Base-by-base conservation (phyloP, 2,888 invertebrate genomes). In the Apamea monoglypha region DNA sequence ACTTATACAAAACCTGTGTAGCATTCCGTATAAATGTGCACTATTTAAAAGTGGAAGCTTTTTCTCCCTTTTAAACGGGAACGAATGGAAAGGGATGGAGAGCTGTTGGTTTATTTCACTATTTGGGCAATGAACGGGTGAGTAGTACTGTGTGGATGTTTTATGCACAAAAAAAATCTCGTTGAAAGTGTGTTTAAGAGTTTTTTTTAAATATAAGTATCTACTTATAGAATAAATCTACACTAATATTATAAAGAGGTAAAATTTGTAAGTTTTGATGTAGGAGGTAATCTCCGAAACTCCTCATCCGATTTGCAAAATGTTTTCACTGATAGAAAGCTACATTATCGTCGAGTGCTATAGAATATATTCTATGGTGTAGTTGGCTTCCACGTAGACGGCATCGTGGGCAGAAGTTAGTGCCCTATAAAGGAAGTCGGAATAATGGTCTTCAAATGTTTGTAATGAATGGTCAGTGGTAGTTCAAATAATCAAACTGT, bases 21-120 rank as follows among this genome's bases (percentile, higher is more conserved):
- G 84, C 81, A 87, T 83, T 88, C 83, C 82, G 73, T 81, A 84
- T 83, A 89, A 87, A 88, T 80, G 80, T 80, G 61, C 47, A 80
- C 82, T 84, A 86, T 87, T 89, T 87, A 78, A 77, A 86, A 87
- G 83, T 78, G 74, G 73, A 40, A 47, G 67, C 56, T 8, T 29
- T 70, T 53, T 61, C 59, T 85, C 87, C 63, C 74, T 81, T 81
- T 89, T 74, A 40, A 75, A 82, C 68, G 21, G n/a, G 70, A 64
- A 29, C 3, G 44, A 44, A 59, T 29, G 21, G 76, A 88, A 67
- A 82, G 74, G 32, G 90, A 85, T 44, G 63, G 72, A 40, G 47
- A 59, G 25, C n/a, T 70, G 69, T 66, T 74, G 66, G 53, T 25
- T 74, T 80, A 71, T 80, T 85, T 76, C 68, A 74, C 84, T 83